These are phyloP conservation scores for Eudyptes chrysolophus DNA, from an alignment of 2,113 vertebrate genomes.

Conservation along the genomic window DNA sequence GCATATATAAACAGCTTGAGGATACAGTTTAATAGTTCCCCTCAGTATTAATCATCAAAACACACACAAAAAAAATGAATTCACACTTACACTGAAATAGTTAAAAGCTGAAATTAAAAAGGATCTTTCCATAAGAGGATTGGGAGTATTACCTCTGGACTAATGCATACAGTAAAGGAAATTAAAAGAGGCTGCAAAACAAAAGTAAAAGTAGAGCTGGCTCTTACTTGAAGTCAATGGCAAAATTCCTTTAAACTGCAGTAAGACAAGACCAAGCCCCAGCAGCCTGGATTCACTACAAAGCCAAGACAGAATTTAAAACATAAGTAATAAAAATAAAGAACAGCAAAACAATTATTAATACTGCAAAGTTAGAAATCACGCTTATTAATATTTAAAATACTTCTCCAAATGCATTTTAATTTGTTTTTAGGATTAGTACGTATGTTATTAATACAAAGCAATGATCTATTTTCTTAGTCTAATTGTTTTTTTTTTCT, in stretches of 20 bases:
- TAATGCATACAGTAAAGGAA: not conserved
- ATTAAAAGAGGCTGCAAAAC: conserved; percentile 28
- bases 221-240: not conserved
- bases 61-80: not conserved
- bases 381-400: not conserved
- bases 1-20: not conserved
- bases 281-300: conserved; percentile 16
- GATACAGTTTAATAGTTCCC: not conserved
- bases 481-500: not conserved
- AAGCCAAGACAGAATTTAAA: not conserved
- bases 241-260: conserved; percentile 28
- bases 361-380: not conserved
- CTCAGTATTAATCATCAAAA: not conserved
- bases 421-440: not conserved
- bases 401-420: not conserved
- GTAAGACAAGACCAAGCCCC: not conserved
- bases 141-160: not conserved
- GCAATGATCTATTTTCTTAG: not conserved
- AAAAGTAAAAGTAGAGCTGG: conserved; percentile 39
- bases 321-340: not conserved
- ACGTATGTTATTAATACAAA: not conserved
- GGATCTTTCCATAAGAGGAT: not conserved
- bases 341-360: not conserved
- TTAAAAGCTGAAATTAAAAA: not conserved
- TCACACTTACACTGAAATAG: not conserved